phyloP scores from a whole-genome alignment of 2,797 vertebrate species.

The Xenopus petersii region DNA sequence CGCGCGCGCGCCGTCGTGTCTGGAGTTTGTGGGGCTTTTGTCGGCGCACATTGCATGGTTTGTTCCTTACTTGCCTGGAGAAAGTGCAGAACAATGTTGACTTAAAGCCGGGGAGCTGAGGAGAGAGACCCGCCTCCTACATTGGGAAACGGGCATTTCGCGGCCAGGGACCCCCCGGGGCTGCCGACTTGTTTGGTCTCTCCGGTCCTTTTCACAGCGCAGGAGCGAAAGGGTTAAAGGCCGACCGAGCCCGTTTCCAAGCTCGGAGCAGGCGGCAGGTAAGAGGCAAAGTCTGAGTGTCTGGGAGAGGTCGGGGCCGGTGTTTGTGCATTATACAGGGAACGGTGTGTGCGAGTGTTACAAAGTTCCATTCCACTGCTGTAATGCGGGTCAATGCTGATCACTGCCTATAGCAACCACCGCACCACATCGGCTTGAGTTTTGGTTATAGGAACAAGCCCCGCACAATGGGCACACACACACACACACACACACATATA shows the following conservation, averaged over 20 bases:
- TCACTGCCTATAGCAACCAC: too few relatives aligned
- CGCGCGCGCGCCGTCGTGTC: too few relatives aligned
- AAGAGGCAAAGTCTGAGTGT: not conserved
- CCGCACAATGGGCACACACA: not conserved
- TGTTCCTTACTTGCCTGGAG: not conserved
- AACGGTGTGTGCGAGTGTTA: not conserved
- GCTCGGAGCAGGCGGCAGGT: constrained; percentile 18
- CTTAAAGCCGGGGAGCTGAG: constrained; percentile 62
- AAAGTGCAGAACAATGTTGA: constrained; percentile 70
- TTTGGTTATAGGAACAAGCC: constrained; percentile 11
- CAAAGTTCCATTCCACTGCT: constrained; percentile 33
- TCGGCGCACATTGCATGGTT: not conserved
- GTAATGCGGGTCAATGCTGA: not conserved
- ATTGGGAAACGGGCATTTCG: not conserved
- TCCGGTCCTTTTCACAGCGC: not conserved
- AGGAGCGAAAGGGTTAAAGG: not conserved
- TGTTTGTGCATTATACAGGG: not conserved
- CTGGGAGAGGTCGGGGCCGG: not conserved
- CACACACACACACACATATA: too few relatives aligned
- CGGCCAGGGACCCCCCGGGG: not conserved
- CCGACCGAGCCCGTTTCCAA: not conserved
- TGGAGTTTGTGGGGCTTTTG: not conserved
- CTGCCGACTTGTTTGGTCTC: not conserved
- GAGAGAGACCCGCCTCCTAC: not conserved
- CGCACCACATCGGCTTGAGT: not conserved